Base-by-base conservation (phyloP, 2,797 vertebrate species). In the Sciurus vulgaris region DNA sequence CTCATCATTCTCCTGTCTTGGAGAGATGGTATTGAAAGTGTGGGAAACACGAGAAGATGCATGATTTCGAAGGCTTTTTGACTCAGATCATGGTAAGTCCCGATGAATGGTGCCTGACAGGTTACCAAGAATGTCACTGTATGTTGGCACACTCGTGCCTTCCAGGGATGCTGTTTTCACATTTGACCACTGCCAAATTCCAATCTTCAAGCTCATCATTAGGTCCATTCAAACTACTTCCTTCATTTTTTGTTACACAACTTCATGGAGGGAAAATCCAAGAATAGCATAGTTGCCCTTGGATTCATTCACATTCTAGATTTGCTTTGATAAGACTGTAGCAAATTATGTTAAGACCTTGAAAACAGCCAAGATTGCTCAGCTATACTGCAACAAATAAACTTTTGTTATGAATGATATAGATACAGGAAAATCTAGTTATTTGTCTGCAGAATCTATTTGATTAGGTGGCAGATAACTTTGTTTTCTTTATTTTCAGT, bases 381-480 rank as follows among this genome's bases (percentile, higher is more conserved):
- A n/a, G n/a, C 83, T 90, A 78, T 2, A 22, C 5, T 15, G 41
- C 65, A 85, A 86, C 2, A 76, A 78, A 69, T 14, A 69, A 33
- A 65, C 2, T 10, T 38, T 77, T 74, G 18, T n/a, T 33, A 54
- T 14, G 10, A 15, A 51, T 44, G 28, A 33, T 91, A 10, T 69
- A 78, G 20, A 69, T 41, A 59, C 13, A 8, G 47, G 7, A 63
- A 63, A 65, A 78, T 47, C 4, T 79, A 30, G 65, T 24, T n/a
- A 4, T 59, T 78, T 77, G 35, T 59, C 9, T 86, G 7, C 3
- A 93, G 30, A 91, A n/a, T 74, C 87, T 41, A 61, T 84, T 49
- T 83, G 30, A 84, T 91, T 86, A 86, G n/a, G 35, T 83, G 92
- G 86, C 72, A 74, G 35, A 94, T 30, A 92, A 86, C 3, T 92